phyloP scores from a whole-genome alignment of 2,888 invertebrate genomes.

The Tetragonisca angustula region DNA sequence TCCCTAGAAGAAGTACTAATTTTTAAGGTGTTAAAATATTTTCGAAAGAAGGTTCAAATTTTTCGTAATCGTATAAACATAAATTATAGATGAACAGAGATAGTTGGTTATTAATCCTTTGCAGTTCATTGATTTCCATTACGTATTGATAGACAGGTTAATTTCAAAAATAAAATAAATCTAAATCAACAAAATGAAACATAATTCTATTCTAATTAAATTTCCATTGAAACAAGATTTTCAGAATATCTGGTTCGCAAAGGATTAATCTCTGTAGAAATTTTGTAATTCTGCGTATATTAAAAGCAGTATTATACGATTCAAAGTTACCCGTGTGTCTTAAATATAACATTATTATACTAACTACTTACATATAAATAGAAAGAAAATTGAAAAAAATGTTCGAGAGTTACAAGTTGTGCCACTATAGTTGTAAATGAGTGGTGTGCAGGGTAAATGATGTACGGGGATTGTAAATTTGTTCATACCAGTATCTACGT shows the following conservation, averaged over 20 bases:
- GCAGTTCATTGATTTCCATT: background rate
- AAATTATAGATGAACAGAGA: background rate
- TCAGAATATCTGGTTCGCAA: too few relatives aligned
- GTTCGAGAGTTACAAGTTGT: background rate
- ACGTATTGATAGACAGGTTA: too few relatives aligned
- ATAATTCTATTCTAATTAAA: too few relatives aligned
- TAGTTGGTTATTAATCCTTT: background rate
- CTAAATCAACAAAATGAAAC: too few relatives aligned
- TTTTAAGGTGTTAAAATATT: too few relatives aligned
- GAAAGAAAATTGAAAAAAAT: background rate
- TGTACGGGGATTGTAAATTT: background rate
- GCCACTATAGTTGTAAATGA: constrained; percentile 17
- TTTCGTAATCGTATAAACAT: too few relatives aligned
- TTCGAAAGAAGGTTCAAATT: too few relatives aligned
- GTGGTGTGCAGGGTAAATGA: constrained; percentile 14
- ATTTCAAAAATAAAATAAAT: too few relatives aligned
- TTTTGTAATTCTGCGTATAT: background rate
- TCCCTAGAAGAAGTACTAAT: too few relatives aligned
- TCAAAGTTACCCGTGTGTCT: background rate
- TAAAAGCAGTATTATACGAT: background rate
- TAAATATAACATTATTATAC: background rate
- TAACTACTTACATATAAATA: background rate
- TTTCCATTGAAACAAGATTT: too few relatives aligned
- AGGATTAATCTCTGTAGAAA: background rate
- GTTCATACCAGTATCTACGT: background rate